A percentile compares a stretch with the other conserved stretches of the same genome.
phyloP scores from a whole-genome alignment of 2,797 vertebrate species.

The Phyllotis vaccarum region DNA sequence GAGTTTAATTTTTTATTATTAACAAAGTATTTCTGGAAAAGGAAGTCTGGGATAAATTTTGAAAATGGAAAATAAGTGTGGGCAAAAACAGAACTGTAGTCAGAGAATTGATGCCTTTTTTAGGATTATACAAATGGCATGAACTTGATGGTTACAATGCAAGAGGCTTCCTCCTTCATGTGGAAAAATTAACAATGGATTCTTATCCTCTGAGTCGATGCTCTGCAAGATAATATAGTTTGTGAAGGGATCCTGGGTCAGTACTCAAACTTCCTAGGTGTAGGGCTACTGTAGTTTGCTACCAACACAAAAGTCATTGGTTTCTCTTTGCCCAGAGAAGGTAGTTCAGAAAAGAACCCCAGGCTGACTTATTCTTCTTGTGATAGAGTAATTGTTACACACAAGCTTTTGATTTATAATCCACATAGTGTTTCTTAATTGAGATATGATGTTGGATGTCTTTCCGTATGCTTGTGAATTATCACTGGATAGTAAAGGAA shows the following conservation, averaged over 20 bases:
- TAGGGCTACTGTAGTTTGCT: not conserved
- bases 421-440: not conserved
- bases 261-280: not conserved
- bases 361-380: constrained; percentile 10
- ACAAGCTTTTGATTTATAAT: not conserved
- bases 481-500: no score
- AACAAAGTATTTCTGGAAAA: not conserved
- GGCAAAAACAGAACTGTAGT: not conserved
- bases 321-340: not conserved
- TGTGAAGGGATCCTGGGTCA: not conserved
- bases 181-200: not conserved
- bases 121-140: not conserved
- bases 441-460: no score
- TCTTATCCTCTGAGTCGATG: not conserved
- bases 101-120: not conserved
- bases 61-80: constrained; percentile 6
- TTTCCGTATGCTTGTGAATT: no score
- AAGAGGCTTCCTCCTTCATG: not conserved
- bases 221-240: not conserved
- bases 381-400: constrained; percentile 15
- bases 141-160: not conserved
- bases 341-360: not conserved
- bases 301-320: not conserved
- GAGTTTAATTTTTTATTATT: not conserved
- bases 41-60: constrained; percentile 15